Evolutionary conservation across 2,888 invertebrate species (phyloP).

Genomic region (Nomada goodeniana): DNA sequence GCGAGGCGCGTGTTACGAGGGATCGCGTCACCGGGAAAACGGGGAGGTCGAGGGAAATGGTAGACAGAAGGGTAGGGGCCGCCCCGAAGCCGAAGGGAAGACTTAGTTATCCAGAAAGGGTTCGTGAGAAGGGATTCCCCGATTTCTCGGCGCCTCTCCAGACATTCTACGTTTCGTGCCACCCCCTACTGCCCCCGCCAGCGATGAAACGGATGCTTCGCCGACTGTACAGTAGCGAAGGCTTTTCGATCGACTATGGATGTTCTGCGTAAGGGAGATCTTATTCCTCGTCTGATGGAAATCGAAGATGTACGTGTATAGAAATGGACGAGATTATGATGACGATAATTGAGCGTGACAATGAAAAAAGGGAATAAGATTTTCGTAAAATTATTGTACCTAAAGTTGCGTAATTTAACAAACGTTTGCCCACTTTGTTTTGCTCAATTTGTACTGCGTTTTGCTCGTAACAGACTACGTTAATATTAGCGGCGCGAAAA

Average conservation of each 20-base stretch:
- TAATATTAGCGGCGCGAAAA: no score
- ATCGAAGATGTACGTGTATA: not conserved
- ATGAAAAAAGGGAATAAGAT: no score
- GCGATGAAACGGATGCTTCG: constrained; percentile 51
- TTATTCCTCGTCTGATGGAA: not conserved
- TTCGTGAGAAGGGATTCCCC: constrained; percentile 67
- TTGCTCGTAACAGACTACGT: no score
- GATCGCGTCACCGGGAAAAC: constrained; percentile 30
- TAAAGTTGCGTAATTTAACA: no score
- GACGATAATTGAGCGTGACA: no score
- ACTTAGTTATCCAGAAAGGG: constrained; percentile 74
- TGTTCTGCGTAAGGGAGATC: not conserved
- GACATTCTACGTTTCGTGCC: constrained; percentile 61
- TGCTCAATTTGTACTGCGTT: no score
- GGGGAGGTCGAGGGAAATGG: constrained; percentile 16
- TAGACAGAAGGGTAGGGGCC: constrained; percentile 26
- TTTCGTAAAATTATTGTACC: no score
- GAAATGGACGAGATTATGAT: not conserved
- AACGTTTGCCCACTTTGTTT: no score
- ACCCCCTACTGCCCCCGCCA: constrained; percentile 3
- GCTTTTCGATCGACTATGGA: constrained; percentile 48
- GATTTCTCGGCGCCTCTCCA: constrained; percentile 54
- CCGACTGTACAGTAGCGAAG: constrained; percentile 14
- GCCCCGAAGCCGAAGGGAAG: constrained; percentile 66
- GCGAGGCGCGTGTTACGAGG: constrained; percentile 20